Conservation (phyloP, 2,113 vertebrate species). For the Galemys pyrenaicus region DNA sequence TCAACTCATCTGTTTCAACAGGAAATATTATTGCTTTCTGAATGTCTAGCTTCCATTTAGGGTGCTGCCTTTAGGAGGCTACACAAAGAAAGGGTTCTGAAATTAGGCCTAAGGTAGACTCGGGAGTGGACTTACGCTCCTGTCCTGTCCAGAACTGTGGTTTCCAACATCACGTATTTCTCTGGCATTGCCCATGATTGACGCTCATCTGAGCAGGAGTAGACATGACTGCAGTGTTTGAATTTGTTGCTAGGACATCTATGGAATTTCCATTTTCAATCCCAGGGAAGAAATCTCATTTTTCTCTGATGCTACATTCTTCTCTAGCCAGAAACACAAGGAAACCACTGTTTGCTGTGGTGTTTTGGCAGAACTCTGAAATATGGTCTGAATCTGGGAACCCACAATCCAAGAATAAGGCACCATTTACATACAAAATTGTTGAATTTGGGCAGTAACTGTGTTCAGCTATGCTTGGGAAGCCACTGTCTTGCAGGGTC, state of each 20-base stretch:
- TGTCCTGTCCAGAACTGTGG: not conserved
- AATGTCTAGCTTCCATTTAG: not conserved
- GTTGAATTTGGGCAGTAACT: constrained; percentile 84
- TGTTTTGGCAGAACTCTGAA: constrained; percentile 82
- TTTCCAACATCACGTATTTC: not conserved
- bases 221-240: constrained; percentile 73
- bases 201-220: not conserved
- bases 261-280: constrained; percentile 80
- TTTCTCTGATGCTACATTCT: constrained; percentile 82
- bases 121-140: not conserved
- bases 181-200: not conserved
- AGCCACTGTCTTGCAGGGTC: constrained; percentile 78
- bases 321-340: constrained; percentile 82
- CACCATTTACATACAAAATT: constrained; percentile 79
- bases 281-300: constrained; percentile 81
- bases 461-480: constrained; percentile 78
- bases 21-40: not conserved
- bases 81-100: not conserved
- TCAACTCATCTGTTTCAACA: not conserved
- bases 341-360: constrained; percentile 82
- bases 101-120: not conserved
- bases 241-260: constrained; percentile 79
- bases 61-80: not conserved
- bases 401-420: constrained; percentile 84
- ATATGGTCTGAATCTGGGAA: constrained; percentile 78